A percentile compares a stretch with the other conserved stretches of the same genome.
These are phyloP conservation scores for Numenius phaeopus DNA, from an alignment of 2,797 vertebrate genomes.

Conservation along the genomic window DNA sequence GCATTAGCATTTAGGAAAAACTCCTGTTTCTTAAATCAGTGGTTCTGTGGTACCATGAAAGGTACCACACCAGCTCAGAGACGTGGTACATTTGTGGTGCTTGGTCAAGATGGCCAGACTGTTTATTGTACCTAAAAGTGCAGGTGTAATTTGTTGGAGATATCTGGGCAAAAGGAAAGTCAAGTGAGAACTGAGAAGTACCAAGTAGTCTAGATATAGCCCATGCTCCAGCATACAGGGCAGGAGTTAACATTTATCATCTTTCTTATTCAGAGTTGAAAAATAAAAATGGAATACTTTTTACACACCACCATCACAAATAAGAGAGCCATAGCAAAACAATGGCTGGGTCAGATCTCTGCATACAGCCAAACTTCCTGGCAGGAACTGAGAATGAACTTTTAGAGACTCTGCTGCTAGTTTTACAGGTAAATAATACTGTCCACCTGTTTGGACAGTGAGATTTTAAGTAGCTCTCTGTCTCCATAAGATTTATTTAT, in stretches of 20 bases:
- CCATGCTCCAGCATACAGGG: background rate
- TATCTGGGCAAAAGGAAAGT: background rate
- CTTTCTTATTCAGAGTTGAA: background rate
- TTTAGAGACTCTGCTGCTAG: background rate
- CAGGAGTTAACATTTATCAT: background rate
- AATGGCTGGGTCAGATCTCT: background rate
- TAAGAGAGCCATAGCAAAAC: background rate
- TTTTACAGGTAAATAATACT: background rate
- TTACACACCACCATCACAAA: background rate
- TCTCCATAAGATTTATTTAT: background rate
- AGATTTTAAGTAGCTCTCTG: background rate
- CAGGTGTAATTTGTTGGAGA: background rate
- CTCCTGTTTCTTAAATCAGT: background rate
- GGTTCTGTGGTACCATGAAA: no score
- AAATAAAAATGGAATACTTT: background rate
- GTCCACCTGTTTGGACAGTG: background rate
- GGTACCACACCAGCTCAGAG: background rate
- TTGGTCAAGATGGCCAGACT: background rate
- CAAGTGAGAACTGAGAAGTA: background rate
- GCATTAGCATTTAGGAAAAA: background rate
- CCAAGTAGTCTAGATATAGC: background rate
- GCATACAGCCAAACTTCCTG: background rate
- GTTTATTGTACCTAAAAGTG: background rate
- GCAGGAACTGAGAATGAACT: background rate
- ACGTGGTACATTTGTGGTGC: fast-evolving